Evolutionary conservation across 2,797 vertebrate species (phyloP).

Genomic region (Capromys pilorides): DNA sequence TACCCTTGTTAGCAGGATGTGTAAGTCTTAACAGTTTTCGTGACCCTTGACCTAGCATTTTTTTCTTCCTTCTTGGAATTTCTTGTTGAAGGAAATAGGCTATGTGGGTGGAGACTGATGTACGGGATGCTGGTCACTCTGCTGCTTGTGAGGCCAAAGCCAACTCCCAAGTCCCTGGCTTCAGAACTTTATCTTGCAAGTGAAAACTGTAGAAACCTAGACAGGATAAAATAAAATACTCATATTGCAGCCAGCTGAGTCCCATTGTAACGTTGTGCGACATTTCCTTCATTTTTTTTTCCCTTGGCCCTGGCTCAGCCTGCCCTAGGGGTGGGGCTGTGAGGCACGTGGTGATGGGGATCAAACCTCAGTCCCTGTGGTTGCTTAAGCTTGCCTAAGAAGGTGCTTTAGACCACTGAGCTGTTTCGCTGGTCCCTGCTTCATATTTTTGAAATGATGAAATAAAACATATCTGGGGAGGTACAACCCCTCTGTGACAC

Average conservation of each 20-base stretch:
- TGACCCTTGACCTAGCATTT: not conserved
- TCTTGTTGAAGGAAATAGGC: not conserved
- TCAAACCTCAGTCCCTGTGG: too few species aligned
- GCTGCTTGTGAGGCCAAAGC: not conserved
- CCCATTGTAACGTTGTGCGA: not conserved
- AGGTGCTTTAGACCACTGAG: too few species aligned
- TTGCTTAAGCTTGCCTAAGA: too few species aligned
- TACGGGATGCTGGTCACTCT: not conserved
- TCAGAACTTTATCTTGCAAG: not conserved
- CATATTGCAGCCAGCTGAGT: not conserved
- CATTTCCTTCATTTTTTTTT: not conserved
- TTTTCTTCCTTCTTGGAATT: not conserved
- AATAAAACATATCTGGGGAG: not conserved
- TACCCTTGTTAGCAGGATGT: not conserved
- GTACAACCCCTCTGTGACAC: rapidly evolving
- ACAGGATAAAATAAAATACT: not conserved
- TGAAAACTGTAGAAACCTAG: not conserved
- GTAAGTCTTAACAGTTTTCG: not conserved
- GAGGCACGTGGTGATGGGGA: too few species aligned
- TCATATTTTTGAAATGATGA: slow-evolving; percentile 1
- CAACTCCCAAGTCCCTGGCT: not conserved
- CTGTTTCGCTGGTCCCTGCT: not conserved
- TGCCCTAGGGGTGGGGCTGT: too few species aligned
- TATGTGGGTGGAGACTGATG: not conserved
- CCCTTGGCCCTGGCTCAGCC: too few species aligned